Evolutionary conservation across 1,140 invertebrate species (phyloP), one percentile per base, ranked within the genome.

Genomic region (Andrena cerasifolii): DNA sequence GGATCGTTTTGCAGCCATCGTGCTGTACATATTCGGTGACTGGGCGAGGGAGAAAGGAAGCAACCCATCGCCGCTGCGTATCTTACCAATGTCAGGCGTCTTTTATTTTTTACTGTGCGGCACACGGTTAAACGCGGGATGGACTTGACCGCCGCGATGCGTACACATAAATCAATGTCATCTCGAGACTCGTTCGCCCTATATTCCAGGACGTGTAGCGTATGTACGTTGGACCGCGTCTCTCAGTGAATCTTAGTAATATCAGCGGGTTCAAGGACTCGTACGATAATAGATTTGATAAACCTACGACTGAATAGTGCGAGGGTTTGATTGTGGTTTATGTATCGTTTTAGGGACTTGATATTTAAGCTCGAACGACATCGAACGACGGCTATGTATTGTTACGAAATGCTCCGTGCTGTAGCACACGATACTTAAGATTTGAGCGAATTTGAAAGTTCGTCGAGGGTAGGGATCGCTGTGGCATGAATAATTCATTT

Each of bases 131-230:
- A 36, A 43, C 21, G n/a, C 12, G n/a, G 28, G 18, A 26, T 75
- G 40, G 36, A 67, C 40, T 58, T 36, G 73, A 67, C 51, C 73
- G 40, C 31, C 18, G 0, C 7, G 12, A 36, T 24, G 73, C 18
- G 24, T 5, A 58, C 26, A 33, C 26, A 18, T 40, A 28, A 28
- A 76, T 76, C 31, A 76, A 58, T 76, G 18, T 51, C 53, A 68
- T 16, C 24, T 4, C 31, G 24, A 21, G 12, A 18, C 31, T 56
- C 21, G 16, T 0, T 58, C n/a, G 53, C 18, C 26, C 7, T 68
- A 47, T 6, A 68, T 76, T 49, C 2, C 33, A 40, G 24, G 0
- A 0, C 12, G 2, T 5, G 0, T 28, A 43, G 0, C 14, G 18
- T 36, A 18, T 24, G n/a, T 0, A 31, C 7, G 26, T n/a, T 4